Evolutionary conservation across 2,797 vertebrate species (phyloP), one percentile per base, ranked within the genome.

Genomic region (Lithobates sylvaticus): DNA sequence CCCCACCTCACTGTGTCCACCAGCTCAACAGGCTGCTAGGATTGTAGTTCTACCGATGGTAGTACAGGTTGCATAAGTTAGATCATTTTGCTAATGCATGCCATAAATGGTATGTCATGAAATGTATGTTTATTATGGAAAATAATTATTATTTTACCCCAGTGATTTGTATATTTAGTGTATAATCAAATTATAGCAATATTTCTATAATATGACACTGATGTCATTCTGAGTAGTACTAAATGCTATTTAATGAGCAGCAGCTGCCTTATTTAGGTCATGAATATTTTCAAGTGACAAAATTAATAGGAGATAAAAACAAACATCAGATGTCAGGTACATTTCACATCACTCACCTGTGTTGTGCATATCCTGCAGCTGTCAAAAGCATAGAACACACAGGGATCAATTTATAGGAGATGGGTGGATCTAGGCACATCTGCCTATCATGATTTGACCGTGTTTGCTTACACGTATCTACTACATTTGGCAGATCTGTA

Each of bases 201-300:
- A 76, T 39, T 78, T 78, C n/a, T 67, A 27, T 78, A 78, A 67
- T 65, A 64, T 78, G 54, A 39, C 34, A 23, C 64, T 65, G 47
- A 50, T 76, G n/a, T 78, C 32, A 64, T 78, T 67, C 34, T 69
- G 67, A 39, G 76, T 36, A 32, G 23, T 65, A 36, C 18, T 78
- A 78, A 78, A 78, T 65, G 76, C 10, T 78, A 36, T 54, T 39
- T 78, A 78, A 78, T 65, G 58, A 64, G 76, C 34, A 13, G 34
- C 54, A 78, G 76, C 50, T 78, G 76, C 23, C 58, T 67, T 34
- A 78, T 34, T 78, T 72, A 36, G 70, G 13, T 29, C 65, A 29
- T 67, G 13, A 67, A 67, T 13, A 67, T 26, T 10, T 67, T 12
- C 10, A 67, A 26, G 16, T 12, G 13, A 27, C 65, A 67, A 67